A percentile compares a stretch with the other conserved stretches of the same genome.
These are phyloP conservation scores for Decapterus maruadsi DNA, from an alignment of 2,797 vertebrate species.

Conservation along the genomic window DNA sequence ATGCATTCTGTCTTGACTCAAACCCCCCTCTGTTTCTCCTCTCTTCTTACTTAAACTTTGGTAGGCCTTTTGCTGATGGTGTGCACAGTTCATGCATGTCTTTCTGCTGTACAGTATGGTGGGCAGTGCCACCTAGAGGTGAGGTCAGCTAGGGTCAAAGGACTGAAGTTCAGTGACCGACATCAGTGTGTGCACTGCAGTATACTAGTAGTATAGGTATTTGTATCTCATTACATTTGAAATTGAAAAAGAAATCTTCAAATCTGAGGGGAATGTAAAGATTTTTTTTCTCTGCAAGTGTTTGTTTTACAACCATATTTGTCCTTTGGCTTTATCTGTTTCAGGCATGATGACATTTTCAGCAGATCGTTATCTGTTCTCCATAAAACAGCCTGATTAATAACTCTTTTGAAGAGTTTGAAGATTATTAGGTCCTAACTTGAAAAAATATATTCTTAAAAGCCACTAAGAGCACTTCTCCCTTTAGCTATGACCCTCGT, in stretches of 20 bases:
- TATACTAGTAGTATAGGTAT: not conserved
- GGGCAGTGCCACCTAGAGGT: constrained; percentile 79
- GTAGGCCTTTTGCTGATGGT: not conserved
- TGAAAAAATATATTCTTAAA: constrained; percentile 2
- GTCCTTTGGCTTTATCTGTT: not conserved
- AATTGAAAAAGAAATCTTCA: not conserved
- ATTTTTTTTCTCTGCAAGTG: not conserved
- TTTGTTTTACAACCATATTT: not conserved
- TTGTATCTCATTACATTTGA: not conserved
- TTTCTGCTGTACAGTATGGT: constrained; percentile 31
- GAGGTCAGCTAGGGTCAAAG: constrained; percentile 69
- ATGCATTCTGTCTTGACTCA: not conserved
- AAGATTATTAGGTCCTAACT: not conserved
- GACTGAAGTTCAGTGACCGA: not conserved
- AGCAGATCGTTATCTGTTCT: not conserved
- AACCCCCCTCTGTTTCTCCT: not conserved
- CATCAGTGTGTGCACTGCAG: not conserved
- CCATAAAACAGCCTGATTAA: not conserved
- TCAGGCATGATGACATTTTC: not conserved
- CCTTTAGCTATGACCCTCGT: constrained; percentile 14
- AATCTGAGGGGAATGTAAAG: not conserved
- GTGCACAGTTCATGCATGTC: not conserved
- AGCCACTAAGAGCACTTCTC: not conserved
- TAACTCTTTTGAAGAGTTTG: not conserved
- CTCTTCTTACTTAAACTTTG: not conserved